Base-by-base conservation (phyloP, 1,140 invertebrate genomes). In the Dendroctonus ponderosae region DNA sequence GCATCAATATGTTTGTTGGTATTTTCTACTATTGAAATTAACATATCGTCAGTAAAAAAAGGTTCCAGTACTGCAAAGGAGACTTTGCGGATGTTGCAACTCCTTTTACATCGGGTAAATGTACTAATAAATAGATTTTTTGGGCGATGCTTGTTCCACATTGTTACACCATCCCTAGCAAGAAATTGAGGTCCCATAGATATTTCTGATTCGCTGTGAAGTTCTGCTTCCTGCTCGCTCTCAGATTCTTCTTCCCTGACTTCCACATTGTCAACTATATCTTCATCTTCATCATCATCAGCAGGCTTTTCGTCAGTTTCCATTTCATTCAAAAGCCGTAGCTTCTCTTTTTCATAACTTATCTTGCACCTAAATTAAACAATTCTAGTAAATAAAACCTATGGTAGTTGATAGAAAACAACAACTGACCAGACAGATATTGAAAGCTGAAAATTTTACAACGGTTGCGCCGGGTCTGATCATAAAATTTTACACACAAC, bases 221-320 rank as follows among this genome's bases (percentile, higher is more conserved):
- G 9, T 46, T 46, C 44, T 3, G 9, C 44, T 46, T 46, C 44
- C 9, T 46, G 44, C 44, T 46, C 44, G 44, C 44, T 46, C 5
- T 46, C 44, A 46, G 44, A 46, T 11, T 46, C 44, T 46, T 46
- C 44, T 12, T 46, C 44, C 12, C 44, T 4, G 3, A 46, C 44
- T 46, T 46, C 44, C 44, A 46, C 44, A 46, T 46, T 46, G 5
- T 46, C 43, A 46, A 46, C 44, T 12, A 46, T 12, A 46, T 4
- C 44, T 46, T 46, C 44, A 46, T 9, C 44, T 46, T 46, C 44
- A 44, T 44, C 43, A 44, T 44, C 43, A n/a, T 44, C 43, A 12
- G 5, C 9, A 46, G 44, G 44, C 5, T 46, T 3, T 26, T 26
- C 26, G 26, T 26, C 26, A 26, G 26, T 26, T 26, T 26, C 26